phyloP scores from a whole-genome alignment of 2,797 vertebrate species.

The Apodemus agrarius region DNA sequence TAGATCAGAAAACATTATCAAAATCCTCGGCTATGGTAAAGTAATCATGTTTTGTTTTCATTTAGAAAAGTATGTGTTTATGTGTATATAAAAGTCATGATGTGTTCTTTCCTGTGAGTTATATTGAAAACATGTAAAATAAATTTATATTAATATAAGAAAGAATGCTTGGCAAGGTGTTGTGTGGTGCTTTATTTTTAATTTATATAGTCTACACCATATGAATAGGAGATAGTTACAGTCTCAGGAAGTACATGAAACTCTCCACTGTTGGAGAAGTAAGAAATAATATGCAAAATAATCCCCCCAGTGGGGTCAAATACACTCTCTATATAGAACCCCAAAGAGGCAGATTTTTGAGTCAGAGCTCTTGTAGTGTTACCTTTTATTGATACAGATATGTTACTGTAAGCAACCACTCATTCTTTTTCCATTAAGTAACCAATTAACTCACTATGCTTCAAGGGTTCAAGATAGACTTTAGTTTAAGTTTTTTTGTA shows the following conservation, averaged over 20 bases:
- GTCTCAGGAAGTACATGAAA: neutral
- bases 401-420: neutral
- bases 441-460: neutral
- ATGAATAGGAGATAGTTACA: neutral
- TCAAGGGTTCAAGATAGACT: neutral
- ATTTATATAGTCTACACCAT: neutral
- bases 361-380: neutral
- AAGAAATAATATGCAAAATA: neutral
- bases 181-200: neutral
- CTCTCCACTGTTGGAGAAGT: neutral
- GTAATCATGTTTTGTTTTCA: neutral
- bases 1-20: neutral
- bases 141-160: neutral
- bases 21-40: neutral
- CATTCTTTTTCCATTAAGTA: neutral
- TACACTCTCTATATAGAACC: neutral
- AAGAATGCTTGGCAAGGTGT: neutral
- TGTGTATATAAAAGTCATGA: neutral
- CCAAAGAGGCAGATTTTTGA: neutral
- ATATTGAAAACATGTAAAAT: neutral
- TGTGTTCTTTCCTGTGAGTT: neutral
- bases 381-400: neutral
- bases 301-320: fast-evolving
- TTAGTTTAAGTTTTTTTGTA: neutral
- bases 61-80: neutral